Conservation (phyloP, 1,140 invertebrate species). For the Apis laboriosa region DNA sequence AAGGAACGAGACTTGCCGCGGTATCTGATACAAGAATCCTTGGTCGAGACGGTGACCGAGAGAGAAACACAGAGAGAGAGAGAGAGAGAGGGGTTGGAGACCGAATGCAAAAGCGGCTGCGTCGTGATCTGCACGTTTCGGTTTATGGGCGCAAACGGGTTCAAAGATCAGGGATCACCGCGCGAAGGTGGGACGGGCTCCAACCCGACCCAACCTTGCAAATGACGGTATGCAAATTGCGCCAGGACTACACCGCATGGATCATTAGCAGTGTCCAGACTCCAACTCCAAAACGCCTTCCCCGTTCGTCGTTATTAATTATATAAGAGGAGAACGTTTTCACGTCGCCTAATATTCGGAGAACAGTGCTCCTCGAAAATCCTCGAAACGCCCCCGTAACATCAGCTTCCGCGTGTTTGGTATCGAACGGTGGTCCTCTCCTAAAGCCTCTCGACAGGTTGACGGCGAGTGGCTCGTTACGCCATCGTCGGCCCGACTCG, state of each 20-base stretch:
- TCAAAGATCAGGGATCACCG: slow-evolving; percentile 49
- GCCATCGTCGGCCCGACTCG: slow-evolving; percentile 45
- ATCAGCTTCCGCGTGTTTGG: slow-evolving; percentile 60
- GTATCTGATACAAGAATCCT: slow-evolving; percentile 18
- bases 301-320: slow-evolving; percentile 61
- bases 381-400: slow-evolving; percentile 9
- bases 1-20: slow-evolving; percentile 16
- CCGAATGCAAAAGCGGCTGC: neutral
- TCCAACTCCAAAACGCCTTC: slow-evolving; percentile 15
- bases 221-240: slow-evolving; percentile 68
- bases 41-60: neutral
- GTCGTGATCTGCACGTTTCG: slow-evolving; percentile 45
- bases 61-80: too few species aligned
- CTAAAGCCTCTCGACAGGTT: slow-evolving; percentile 41
- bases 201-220: neutral
- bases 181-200: slow-evolving; percentile 30
- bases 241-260: slow-evolving; percentile 54
- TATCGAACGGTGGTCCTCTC: slow-evolving; percentile 9
- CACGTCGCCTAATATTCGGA: neutral
- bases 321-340: slow-evolving; percentile 41
- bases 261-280: slow-evolving; percentile 52
- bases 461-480: slow-evolving; percentile 60
- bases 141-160: slow-evolving; percentile 46
- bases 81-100: neutral
- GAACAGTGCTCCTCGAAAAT: slow-evolving; percentile 6